Evolutionary conservation across 2,797 vertebrate species (phyloP), one percentile per base, ranked within the genome.

Genomic region (Crax fasciolata): DNA sequence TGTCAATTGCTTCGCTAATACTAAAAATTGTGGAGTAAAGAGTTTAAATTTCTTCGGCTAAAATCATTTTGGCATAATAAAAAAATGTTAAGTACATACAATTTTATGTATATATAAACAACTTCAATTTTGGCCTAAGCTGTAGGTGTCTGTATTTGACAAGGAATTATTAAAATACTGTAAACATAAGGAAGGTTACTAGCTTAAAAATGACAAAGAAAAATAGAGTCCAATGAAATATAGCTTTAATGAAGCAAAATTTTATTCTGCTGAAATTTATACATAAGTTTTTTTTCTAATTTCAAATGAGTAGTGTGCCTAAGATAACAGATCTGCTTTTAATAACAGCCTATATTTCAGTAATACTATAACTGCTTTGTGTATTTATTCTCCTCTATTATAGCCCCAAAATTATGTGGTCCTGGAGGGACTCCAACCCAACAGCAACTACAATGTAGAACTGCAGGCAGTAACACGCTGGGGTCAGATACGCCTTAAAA

Each of bases 401-500:
- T 87, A 99, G 99, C 98, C 98, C 58, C 98, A 98, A 86, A 98
- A 94, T 96, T 98, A 98, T 61, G 98, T 99, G 96, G 98, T 98
- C 30, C 97, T 99, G 97, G 99, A 99, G 49, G 97, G 97, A 14
- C 98, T 99, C 67, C 98, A 98, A 23, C 98, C 98, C 7, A 99
- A 99, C 97, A 98, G 96, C 95, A 98, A 98, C 70, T 99, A 99
- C 97, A 98, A 98, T 1, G 98, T 99, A 92, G 99, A 99, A 96
- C 96, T 99, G 59, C 99, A 99, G 97, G 99, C 99, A 25, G 94
- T 99, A 87, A 98, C 98, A 1, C 99, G 99, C 57, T 99, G 99
- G 99, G 99, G 99, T 65, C 99, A 99, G 97, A 98, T 98, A 51
- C 98, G 99, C 8, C 98, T 99, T 75, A 99, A 99, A 98, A 99